phyloP scores from a whole-genome alignment of 2,797 vertebrate genomes.

The Taeniopygia guttata region DNA sequence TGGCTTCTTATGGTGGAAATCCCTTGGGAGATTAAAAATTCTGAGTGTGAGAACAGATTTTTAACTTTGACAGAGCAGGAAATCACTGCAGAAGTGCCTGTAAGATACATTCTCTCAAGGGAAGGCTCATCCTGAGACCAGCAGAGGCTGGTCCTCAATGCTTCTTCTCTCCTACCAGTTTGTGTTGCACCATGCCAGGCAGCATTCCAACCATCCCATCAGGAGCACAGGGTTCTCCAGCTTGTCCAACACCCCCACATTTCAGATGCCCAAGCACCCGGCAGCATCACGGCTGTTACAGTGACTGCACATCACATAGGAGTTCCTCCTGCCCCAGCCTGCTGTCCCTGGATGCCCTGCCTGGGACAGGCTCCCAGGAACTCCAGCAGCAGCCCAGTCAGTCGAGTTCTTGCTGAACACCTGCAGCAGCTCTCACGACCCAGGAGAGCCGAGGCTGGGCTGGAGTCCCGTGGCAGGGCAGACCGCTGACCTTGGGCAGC shows the following conservation, averaged over 20 bases:
- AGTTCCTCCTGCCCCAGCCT: neutral
- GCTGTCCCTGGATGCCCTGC: neutral
- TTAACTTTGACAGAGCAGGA: neutral
- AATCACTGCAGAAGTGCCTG: neutral
- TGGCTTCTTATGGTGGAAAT: neutral
- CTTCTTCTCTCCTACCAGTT: neutral
- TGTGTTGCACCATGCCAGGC: neutral
- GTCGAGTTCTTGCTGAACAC: neutral
- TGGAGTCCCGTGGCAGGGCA: rapidly evolving
- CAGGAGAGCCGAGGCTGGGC: neutral
- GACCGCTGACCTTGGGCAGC: rapidly evolving
- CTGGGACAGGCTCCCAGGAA: neutral
- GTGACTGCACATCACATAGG: neutral
- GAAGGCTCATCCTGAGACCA: neutral
- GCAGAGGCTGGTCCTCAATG: neutral
- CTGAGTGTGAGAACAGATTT: neutral
- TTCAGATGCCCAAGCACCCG: neutral
- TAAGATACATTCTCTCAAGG: neutral
- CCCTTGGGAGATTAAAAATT: neutral
- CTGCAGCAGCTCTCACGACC: rapidly evolving
- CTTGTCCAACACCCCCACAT: neutral
- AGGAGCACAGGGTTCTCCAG: neutral
- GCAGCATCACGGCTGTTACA: neutral
- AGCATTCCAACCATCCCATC: neutral
- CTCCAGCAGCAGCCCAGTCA: neutral